Base-by-base conservation (phyloP, 2,797 vertebrate species). In the Luscinia luscinia region DNA sequence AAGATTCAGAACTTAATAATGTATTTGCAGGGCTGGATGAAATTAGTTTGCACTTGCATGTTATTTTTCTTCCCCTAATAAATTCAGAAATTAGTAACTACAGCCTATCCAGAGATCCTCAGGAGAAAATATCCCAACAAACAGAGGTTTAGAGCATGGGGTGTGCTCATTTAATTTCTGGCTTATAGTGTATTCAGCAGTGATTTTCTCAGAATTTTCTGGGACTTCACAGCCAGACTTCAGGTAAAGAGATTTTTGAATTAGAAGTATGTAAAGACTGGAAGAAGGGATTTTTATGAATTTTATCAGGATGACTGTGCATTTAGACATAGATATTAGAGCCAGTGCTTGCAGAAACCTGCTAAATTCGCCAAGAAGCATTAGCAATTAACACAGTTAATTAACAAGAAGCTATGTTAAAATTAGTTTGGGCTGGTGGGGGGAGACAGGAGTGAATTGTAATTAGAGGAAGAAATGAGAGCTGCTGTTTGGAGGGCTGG, bases 341-440 rank as follows among this genome's bases (percentile, higher is more conserved):
- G 80, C 78, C 81, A 90, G 45, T 22, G 22, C 89, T 95, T 86
- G 51, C 84, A 95, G 88, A 82, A 96, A 94, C 88, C 66, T 55
- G 68, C 89, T 89, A 49, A 94, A 91, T 94, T 91, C 92, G 90
- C 93, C 93, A 95, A 92, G 95, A 88, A 95, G 80, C 92, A 68
- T 96, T 97, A 89, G 94, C 92, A 96, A 94, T 96, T 95, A 95
- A 85, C 7, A 0, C 61, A 67, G 94, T 95, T 96, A 96, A 97
- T 97, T 97, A 97, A 95, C 90, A 93, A 96, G 93, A 84, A 96
- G 74, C 86, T 72, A 84, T 78, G 61, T 94, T 96, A 94, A 93
- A 96, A 96, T 96, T 92, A 93, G 81, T 87, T 91, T 89, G 67
- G 27, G 49, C 43, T 19, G 43, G 34, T 61, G 30, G 30, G 49